Evolutionary conservation across 2,888 invertebrate genomes (phyloP), one percentile per base, ranked within the genome.

Genomic region (Hemicrepidius hirtus): DNA sequence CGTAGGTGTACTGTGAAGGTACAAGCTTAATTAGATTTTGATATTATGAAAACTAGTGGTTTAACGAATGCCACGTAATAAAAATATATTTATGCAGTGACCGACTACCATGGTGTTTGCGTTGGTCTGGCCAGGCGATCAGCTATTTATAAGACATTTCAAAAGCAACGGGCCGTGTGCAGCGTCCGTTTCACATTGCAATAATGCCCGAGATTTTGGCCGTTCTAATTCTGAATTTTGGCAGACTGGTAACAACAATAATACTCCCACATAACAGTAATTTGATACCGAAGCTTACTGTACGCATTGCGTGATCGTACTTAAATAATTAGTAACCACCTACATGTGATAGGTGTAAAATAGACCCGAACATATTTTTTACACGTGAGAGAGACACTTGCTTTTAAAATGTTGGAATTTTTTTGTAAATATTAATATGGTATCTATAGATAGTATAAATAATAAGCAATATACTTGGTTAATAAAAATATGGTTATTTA

Each of bases 211-310:
- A 72, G 66, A 73, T 75, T 77, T 73, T 76, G 74, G 75, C 73
- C 75, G 73, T 63, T 76, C 77, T 77, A 78, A 77, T 70, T 78
- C 71, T 74, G 77, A 76, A 53, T 75, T 76, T 78, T 78, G 77
- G 78, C 75, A 76, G 68, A 64, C 62, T 55, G 40, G 13, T 63
- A 60, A 75, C 62, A 75, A 72, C 72, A 72, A 72, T 72, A 71
- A 68, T 63, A 66, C 71, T 62, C 76, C 75, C 71, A 71, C 75
- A 53, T 60, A 49, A 32, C 46, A 64, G 73, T 68, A 72, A 69
- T 53, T 46, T 20, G 68, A 70, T 66, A 70, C 63, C 44, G 20
- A 59, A 60, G 46, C 35, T 46, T 24, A 46, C 46, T 59, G 32
- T 20, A 44, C 44, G 18, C 50, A 59, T 16, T 46, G 41, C 59